Evolutionary conservation across 2,888 invertebrate species (phyloP).

Genomic region (Acholoe squamosa): DNA sequence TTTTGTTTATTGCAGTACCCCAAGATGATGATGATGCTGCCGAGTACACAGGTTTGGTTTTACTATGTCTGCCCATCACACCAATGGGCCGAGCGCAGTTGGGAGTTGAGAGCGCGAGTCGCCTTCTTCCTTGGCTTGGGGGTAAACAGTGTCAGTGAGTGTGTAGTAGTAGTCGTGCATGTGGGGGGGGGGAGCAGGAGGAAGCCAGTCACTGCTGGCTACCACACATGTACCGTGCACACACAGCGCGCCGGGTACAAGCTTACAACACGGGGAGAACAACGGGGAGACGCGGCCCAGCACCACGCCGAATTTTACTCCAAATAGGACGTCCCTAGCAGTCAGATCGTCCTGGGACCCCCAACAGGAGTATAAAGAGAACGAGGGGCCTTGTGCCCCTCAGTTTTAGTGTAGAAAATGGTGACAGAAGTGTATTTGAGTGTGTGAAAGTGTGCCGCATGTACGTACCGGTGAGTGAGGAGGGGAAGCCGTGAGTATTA

Average conservation of each 20-base stretch:
- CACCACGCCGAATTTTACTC: too few relatives aligned
- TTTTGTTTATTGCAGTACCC: constrained; percentile 22
- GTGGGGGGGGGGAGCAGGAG: not conserved
- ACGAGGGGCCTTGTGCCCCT: constrained; percentile 8
- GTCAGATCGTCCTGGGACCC: not conserved
- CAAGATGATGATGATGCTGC: constrained; percentile 6
- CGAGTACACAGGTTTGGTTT: constrained; percentile 40
- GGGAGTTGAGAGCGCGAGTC: too few relatives aligned
- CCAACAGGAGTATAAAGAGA: not conserved
- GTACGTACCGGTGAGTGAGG: constrained; percentile 16
- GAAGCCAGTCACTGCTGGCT: not conserved
- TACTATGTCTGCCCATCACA: too few relatives aligned
- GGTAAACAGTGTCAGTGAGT: too few relatives aligned
- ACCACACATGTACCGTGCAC: not conserved
- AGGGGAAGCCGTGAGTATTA: not conserved
- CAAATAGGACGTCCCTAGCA: not conserved
- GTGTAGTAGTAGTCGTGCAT: not conserved
- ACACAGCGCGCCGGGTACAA: not conserved
- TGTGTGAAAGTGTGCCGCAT: not conserved
- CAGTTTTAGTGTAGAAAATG: not conserved
- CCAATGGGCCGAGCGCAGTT: too few relatives aligned
- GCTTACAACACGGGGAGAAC: not conserved
- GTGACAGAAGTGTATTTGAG: not conserved
- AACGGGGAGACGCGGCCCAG: constrained; percentile 7
- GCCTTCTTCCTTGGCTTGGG: too few relatives aligned